phyloP scores from a whole-genome alignment of 1,140 invertebrate species.

The Globodera ellingtonae region DNA sequence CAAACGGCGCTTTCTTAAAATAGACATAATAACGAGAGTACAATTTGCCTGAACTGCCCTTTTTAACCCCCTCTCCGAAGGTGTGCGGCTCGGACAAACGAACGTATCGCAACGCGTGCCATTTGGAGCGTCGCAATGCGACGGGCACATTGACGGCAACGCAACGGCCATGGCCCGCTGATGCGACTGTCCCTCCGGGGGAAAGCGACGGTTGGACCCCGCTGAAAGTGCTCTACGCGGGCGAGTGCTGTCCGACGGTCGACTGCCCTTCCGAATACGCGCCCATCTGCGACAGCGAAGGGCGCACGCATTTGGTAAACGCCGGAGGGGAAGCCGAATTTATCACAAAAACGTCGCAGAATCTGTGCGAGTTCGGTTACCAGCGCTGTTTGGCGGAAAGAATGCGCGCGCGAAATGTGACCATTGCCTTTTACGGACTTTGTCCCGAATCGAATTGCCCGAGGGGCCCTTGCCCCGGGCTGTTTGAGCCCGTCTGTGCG shows the following conservation, averaged over 20 bases:
- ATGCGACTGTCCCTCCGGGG: conserved; percentile 30
- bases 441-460: conserved; percentile 39
- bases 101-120: conserved; percentile 48
- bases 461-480: conserved; percentile 38
- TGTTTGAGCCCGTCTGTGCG: conserved; percentile 53
- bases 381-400: conserved; percentile 46
- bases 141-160: conserved; percentile 6
- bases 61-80: background rate
- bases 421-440: conserved; percentile 44
- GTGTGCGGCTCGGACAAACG: conserved; percentile 46
- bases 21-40: no score
- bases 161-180: background rate
- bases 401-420: conserved; percentile 37
- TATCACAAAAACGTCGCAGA: conserved; percentile 33
- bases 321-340: background rate
- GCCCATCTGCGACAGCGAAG: conserved; percentile 56
- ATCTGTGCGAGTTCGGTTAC: conserved; percentile 54
- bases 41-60: no score
- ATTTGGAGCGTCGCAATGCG: conserved; percentile 42
- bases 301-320: conserved; percentile 41
- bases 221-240: conserved; percentile 16
- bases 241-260: conserved; percentile 10
- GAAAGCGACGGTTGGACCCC: background rate
- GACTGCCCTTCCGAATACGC: conserved; percentile 46
- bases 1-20: no score